A percentile compares a stretch with the other conserved stretches of the same genome.
These are phyloP conservation scores for Momotus momota DNA, from an alignment of 2,797 vertebrate species.

Conservation along the genomic window DNA sequence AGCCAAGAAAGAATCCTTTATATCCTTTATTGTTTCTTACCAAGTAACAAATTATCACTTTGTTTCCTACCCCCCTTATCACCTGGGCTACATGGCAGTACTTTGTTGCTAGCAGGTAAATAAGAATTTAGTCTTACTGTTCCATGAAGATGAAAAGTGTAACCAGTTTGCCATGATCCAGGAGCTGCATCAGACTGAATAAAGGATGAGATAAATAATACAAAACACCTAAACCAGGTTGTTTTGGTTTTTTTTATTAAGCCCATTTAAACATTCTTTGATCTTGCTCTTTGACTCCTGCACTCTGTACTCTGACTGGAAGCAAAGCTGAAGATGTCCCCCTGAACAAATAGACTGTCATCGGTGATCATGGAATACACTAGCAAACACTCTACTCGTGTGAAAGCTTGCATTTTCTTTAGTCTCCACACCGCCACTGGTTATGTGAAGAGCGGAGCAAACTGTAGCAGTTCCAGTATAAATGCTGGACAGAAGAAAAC, in stretches of 20 bases:
- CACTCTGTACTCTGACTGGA: not conserved
- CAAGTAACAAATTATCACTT: not conserved
- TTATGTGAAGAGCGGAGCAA: not conserved
- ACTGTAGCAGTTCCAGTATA: not conserved
- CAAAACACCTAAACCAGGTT: not conserved
- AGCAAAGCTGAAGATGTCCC: not conserved
- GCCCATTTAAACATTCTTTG: constrained; percentile 18
- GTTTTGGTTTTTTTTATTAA: constrained; percentile 4
- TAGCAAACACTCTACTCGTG: not conserved
- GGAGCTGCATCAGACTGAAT: not conserved
- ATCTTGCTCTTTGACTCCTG: not conserved
- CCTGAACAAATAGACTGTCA: not conserved
- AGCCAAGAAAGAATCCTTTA: not conserved
- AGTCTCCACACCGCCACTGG: not conserved
- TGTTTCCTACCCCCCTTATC: not conserved
- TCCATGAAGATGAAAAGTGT: constrained; percentile 20
- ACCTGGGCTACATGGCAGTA: not conserved
- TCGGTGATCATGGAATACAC: not conserved
- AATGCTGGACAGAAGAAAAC: not conserved
- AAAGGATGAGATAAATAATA: constrained; percentile 29
- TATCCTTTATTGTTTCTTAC: no score
- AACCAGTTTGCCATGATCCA: not conserved
- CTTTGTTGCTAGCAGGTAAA: not conserved
- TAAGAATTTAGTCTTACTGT: not conserved
- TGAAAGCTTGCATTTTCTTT: not conserved